phyloP scores from a whole-genome alignment of 2,797 vertebrate genomes.

The Chloroceryle amazona region DNA sequence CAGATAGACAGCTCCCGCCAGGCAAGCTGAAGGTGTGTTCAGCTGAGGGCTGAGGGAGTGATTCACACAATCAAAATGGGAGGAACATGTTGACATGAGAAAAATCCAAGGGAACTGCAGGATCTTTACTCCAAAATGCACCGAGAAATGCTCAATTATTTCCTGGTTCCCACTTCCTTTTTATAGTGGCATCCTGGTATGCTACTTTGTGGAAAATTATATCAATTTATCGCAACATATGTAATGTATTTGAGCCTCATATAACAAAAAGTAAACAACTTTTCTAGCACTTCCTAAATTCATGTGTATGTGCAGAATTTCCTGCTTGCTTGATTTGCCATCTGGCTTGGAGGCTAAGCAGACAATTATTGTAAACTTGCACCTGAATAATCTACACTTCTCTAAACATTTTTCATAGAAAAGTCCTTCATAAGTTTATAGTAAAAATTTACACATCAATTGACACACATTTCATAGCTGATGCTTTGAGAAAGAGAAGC shows the following conservation, averaged over 20 bases:
- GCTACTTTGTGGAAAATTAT: background rate
- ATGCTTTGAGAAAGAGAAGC: slow-evolving; percentile 26
- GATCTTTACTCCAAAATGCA: background rate
- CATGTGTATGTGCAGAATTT: background rate
- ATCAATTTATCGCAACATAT: background rate
- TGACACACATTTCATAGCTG: slow-evolving; percentile 38
- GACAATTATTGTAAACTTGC: slow-evolving; percentile 30
- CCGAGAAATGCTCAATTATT: background rate
- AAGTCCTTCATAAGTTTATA: background rate
- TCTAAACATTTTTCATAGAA: slow-evolving; percentile 31
- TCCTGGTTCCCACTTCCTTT: background rate
- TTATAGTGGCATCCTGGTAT: background rate
- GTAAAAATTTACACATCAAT: slow-evolving; percentile 67
- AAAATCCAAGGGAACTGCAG: background rate
- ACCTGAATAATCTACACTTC: slow-evolving; percentile 44
- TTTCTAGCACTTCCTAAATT: background rate
- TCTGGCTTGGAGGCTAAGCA: slow-evolving; percentile 26
- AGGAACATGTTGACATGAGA: background rate
- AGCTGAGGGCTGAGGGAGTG: background rate
- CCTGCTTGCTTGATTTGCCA: slow-evolving; percentile 23
- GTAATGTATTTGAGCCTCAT: background rate
- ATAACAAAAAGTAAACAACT: slow-evolving; percentile 2
- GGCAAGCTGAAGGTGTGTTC: background rate
- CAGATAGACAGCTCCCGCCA: background rate
- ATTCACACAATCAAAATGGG: background rate